Evolutionary conservation across 1,140 invertebrate genomes (phyloP).

Genomic region (Bombus ignitus): DNA sequence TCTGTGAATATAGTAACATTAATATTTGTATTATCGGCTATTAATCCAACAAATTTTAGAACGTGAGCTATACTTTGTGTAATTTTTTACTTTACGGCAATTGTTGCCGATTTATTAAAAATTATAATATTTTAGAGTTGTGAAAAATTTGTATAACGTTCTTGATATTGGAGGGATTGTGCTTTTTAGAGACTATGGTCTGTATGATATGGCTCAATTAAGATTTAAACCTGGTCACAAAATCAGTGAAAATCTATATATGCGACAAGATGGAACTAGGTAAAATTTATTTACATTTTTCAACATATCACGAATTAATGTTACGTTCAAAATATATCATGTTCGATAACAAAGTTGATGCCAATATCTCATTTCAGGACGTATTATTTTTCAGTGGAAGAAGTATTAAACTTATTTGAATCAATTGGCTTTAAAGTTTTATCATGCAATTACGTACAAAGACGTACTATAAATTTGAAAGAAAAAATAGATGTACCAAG

Average conservation of each 20-base stretch:
- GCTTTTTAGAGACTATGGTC: constrained; percentile 97
- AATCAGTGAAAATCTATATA: constrained; percentile 97
- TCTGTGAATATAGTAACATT: constrained; percentile 88
- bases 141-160: constrained; percentile 87
- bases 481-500: constrained; percentile 94
- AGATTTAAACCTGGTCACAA: constrained; percentile 96
- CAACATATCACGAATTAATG: neutral
- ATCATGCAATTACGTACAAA: constrained; percentile 89
- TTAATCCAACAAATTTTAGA: constrained; percentile 91
- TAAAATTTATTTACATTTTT: constrained; percentile 69
- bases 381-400: constrained; percentile 91
- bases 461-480: constrained; percentile 95
- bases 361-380: constrained; percentile 83
- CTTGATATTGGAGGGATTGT: constrained; percentile 92
- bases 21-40: constrained; percentile 92
- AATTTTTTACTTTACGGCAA: neutral
- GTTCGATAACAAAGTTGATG: neutral
- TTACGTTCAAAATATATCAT: neutral
- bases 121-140: constrained; percentile 78
- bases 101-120: constrained; percentile 35
- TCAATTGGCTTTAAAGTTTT: constrained; percentile 88
- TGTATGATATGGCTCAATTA: constrained; percentile 99
- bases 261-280: constrained; percentile 98
- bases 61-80: constrained; percentile 65
- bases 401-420: constrained; percentile 85